phyloP scores from a whole-genome alignment of 2,888 invertebrate genomes.

The Pyrgus malvae region DNA sequence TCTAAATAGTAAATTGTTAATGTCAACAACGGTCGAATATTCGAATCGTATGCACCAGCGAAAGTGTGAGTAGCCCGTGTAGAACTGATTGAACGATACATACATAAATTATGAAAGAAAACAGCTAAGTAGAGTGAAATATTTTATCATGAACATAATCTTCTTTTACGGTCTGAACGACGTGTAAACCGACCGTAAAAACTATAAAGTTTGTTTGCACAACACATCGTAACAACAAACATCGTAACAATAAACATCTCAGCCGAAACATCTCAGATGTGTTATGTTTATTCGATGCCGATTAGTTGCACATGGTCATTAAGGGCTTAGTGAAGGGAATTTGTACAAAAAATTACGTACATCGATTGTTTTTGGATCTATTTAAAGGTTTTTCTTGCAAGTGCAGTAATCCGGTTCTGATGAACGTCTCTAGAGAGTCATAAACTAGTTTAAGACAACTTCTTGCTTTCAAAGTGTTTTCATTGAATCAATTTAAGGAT shows the following conservation, averaged over 20 bases:
- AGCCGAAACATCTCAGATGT: conserved; percentile 30
- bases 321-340: conserved; percentile 3
- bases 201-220: conserved; percentile 48
- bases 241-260: conserved; percentile 23
- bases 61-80: background rate
- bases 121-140: conserved; percentile 64
- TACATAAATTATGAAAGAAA: conserved; percentile 65
- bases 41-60: conserved; percentile 4
- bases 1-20: conserved; percentile 16
- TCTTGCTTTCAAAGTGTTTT: background rate
- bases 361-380: conserved; percentile 8
- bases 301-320: conserved; percentile 26
- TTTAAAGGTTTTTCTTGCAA: conserved; percentile 5
- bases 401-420: conserved; percentile 9
- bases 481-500: background rate
- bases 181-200: conserved; percentile 49
- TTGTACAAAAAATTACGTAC: conserved; percentile 11
- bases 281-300: conserved; percentile 48
- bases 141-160: conserved; percentile 62
- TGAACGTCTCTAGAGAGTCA: background rate
- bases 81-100: conserved; percentile 55
- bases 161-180: conserved; percentile 37
- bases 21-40: conserved; percentile 8
- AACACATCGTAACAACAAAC: conserved; percentile 17
- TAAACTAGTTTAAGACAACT: background rate